Percentiles rank a stretch among this genome's conserved stretches.
These are phyloP conservation scores for Pollenia labialis DNA, from an alignment of 2,888 invertebrate genomes.

Conservation along the genomic window DNA sequence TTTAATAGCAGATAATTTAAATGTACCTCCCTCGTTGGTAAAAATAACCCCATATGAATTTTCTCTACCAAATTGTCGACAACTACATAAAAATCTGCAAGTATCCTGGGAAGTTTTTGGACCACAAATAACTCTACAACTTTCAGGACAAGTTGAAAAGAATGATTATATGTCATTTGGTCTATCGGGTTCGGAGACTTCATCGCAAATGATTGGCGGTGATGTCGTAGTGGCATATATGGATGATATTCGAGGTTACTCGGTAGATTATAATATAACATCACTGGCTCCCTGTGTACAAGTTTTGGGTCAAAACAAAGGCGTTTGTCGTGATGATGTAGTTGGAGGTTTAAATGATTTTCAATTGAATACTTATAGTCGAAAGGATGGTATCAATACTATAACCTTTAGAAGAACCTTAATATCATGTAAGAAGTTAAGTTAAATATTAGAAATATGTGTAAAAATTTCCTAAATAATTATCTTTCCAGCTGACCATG, in stretches of 20 bases:
- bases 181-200: constrained; percentile 89
- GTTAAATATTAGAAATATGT: not conserved
- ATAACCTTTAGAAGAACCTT: constrained; percentile 91
- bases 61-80: constrained; percentile 92
- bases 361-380: constrained; percentile 90
- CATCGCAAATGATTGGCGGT: constrained; percentile 92
- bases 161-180: constrained; percentile 96
- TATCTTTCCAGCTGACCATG: constrained; percentile 87
- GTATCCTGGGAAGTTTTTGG: constrained; percentile 96
- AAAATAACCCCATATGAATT: constrained; percentile 87
- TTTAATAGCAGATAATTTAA: constrained; percentile 91
- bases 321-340: constrained; percentile 93
- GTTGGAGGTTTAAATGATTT: constrained; percentile 92
- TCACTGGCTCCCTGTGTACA: constrained; percentile 93
- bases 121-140: constrained; percentile 92
- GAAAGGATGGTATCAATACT: constrained; percentile 90
- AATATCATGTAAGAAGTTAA: constrained; percentile 87
- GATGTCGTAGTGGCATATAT: constrained; percentile 92
- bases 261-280: constrained; percentile 93
- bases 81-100: constrained; percentile 93
- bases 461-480: constrained; percentile 52
- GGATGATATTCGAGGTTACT: constrained; percentile 89
- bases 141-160: constrained; percentile 89
- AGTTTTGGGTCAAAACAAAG: constrained; percentile 93
- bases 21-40: constrained; percentile 93